Evolutionary conservation across 1,140 invertebrate genomes (phyloP), one percentile per base, ranked within the genome.

Genomic region (Lerema accius): DNA sequence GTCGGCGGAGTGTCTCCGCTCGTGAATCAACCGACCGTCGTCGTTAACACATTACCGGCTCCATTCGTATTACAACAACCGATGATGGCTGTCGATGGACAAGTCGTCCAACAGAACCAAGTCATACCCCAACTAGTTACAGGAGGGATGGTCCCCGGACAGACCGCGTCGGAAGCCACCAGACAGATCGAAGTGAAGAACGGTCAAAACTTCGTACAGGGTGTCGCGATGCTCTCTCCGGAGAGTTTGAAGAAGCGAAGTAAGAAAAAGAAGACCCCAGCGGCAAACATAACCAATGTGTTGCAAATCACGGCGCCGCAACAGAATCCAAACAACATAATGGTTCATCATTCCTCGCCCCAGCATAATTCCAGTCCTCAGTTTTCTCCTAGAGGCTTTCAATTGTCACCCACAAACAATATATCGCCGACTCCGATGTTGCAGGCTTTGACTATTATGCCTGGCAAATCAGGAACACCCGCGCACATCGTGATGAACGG

Each of bases 31-130:
- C 95, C 95, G 11, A 95, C 95, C 0, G 95, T 96, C 0, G 91
- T 98, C 6, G 94, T 97, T 0, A 97, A 97, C 74, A 94, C 96
- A 0, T 91, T 97, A 64, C 95, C 95, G 64, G 93, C 95, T 13
- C 95, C 96, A 0, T 95, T 96, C 46, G 93, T 96, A 5, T 93
- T 97, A 45, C 96, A 96, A 84, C 95, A 95, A 3, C 93, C 95
- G 1, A 94, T 95, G 43, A 93, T 95, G 88, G 91, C 93, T 3
- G 91, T 94, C 4, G 94, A 96, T 86, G 94, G 94, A 62, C 79
- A 94, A 92, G 92, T 93, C 9, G 93, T 95, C n/a, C 92, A 93
- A 61, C 94, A 94, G 65, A 94, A 94, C 63, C 88, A 93, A 37
- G 94, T 94, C 45, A 85, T 95, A 74, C 94, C 94, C 1, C 94